Conservation (phyloP, 2,113 vertebrate genomes). For the Zootoca vivipara region DNA sequence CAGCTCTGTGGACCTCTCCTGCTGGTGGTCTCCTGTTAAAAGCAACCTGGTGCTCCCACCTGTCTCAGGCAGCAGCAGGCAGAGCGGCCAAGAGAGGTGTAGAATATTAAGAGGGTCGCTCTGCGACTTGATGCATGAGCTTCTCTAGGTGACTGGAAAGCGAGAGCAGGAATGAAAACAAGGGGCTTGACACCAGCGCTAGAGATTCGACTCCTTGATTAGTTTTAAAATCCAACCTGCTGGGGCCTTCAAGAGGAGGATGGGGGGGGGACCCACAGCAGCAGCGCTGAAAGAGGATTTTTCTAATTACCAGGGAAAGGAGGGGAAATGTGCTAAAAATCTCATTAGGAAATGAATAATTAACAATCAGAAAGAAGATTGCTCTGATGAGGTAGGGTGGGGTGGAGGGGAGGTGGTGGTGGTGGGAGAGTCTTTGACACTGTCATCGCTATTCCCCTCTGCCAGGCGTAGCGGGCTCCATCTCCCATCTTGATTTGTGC, state of each 20-base stretch:
- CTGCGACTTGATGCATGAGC: conserved; percentile 19
- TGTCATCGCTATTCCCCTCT: neutral
- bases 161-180: conserved; percentile 24
- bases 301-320: conserved; percentile 28
- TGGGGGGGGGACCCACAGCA: neutral
- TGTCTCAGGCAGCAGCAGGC: neutral
- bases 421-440: neutral
- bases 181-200: conserved; percentile 7
- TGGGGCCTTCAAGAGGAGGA: neutral
- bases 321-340: conserved; percentile 16
- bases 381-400: neutral
- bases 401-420: neutral
- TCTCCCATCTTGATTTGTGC: neutral
- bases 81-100: neutral
- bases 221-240: conserved; percentile 34
- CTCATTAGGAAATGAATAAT: conserved; percentile 34
- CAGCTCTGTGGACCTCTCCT: neutral
- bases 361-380: conserved; percentile 11
- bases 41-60: neutral
- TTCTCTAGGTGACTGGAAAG: conserved; percentile 32
- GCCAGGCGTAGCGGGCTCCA: neutral
- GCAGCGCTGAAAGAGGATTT: neutral
- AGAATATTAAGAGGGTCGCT: conserved; percentile 30
- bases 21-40: neutral
- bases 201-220: conserved; percentile 33